A percentile compares a stretch with the other conserved stretches of the same genome.
Evolutionary conservation across 2,888 invertebrate genomes (phyloP).

Genomic region (Papilio demoleus): DNA sequence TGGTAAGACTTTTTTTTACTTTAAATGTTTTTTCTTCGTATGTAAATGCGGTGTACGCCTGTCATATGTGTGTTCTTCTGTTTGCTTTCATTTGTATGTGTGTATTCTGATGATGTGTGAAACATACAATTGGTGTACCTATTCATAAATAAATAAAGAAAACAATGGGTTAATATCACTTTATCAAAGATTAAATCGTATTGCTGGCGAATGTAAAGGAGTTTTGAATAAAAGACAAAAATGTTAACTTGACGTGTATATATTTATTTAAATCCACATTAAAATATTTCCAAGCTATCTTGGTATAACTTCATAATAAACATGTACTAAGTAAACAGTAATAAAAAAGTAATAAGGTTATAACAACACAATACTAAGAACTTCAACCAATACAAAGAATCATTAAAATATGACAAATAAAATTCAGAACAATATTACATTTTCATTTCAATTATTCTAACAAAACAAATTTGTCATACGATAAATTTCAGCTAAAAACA

Average conservation of each 20-base stretch:
- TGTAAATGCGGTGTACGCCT: too few species aligned
- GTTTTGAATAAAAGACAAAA: slow-evolving; percentile 44
- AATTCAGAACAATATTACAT: not conserved
- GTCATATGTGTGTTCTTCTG: too few species aligned
- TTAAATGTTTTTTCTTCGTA: too few species aligned
- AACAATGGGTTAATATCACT: too few species aligned
- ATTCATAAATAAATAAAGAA: too few species aligned
- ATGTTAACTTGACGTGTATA: slow-evolving; percentile 61
- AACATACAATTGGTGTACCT: too few species aligned
- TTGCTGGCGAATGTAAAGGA: not conserved
- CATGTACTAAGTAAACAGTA: slow-evolving; percentile 59
- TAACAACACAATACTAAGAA: slow-evolving; percentile 51
- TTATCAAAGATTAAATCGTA: not conserved
- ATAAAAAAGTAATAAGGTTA: slow-evolving; percentile 51
- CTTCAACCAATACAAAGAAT: slow-evolving; percentile 54
- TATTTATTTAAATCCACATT: slow-evolving; percentile 70
- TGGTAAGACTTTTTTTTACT: too few species aligned
- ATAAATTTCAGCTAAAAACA: slow-evolving; percentile 11
- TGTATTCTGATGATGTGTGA: too few species aligned
- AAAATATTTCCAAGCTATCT: slow-evolving; percentile 69
- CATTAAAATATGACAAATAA: not conserved
- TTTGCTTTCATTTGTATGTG: too few species aligned
- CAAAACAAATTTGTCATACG: slow-evolving; percentile 34
- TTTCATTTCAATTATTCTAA: not conserved
- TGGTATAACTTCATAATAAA: slow-evolving; percentile 62